Conservation (phyloP, 2,797 vertebrate species). For the Potorous gilbertii region DNA sequence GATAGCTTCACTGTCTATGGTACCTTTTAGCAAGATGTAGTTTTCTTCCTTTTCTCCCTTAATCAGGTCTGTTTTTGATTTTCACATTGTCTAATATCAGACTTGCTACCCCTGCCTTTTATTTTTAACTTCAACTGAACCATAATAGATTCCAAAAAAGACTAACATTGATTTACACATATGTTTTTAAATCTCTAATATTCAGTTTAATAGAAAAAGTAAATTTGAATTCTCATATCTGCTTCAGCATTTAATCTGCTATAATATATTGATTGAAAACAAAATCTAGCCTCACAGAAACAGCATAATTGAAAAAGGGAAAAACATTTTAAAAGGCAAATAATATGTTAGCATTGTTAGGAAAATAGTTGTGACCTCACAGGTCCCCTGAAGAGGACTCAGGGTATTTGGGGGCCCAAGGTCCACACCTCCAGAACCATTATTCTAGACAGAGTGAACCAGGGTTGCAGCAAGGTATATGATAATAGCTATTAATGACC, state of each 20-base stretch:
- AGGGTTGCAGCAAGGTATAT: not conserved
- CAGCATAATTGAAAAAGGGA: not conserved
- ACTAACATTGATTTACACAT: not conserved
- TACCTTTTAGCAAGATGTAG: too few relatives aligned
- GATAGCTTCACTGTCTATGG: too few relatives aligned
- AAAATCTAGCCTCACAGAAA: not conserved
- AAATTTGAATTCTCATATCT: not conserved
- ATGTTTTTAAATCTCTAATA: not conserved
- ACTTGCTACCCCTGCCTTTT: too few relatives aligned
- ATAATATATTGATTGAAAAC: not conserved
- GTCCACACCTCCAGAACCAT: not conserved
- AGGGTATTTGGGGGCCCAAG: not conserved
- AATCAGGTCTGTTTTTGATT: too few relatives aligned
- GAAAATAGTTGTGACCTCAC: not conserved
- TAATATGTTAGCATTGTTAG: not conserved
- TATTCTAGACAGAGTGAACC: not conserved
- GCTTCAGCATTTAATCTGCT: not conserved
- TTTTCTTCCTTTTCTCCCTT: too few relatives aligned
- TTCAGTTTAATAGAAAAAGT: not conserved
- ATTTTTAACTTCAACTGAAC: too few relatives aligned
- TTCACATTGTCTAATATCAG: too few relatives aligned
- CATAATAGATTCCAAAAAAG: not conserved
- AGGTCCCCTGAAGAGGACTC: not conserved
- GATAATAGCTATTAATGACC: not conserved
- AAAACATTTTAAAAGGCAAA: not conserved